These are phyloP conservation scores for Oreochromis tanganicae DNA, from an alignment of 2,113 vertebrate species.

Conservation along the genomic window DNA sequence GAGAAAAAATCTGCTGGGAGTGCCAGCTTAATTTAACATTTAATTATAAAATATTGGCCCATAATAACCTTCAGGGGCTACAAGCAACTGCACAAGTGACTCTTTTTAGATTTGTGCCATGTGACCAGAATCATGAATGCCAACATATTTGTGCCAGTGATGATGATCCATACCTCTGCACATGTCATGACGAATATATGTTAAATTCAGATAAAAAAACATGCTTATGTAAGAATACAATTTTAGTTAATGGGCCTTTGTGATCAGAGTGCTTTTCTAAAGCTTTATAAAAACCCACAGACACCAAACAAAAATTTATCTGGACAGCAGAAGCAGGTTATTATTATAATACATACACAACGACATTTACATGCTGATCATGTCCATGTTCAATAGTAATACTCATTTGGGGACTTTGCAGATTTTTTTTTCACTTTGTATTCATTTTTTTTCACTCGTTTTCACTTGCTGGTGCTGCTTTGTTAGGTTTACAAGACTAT, in stretches of 20 bases:
- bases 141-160: slow-evolving; percentile 66
- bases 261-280: not conserved
- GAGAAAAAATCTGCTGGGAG: not conserved
- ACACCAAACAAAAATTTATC: not conserved
- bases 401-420: rapidly evolving
- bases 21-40: rapidly evolving
- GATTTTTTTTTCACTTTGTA: not conserved
- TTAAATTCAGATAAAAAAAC: slow-evolving; percentile 70
- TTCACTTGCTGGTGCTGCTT: not conserved
- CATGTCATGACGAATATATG: slow-evolving; percentile 65
- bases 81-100: not conserved
- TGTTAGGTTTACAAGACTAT: not conserved
- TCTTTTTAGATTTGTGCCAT: slow-evolving; percentile 27
- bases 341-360: not conserved
- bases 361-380: not conserved
- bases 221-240: slow-evolving; percentile 46
- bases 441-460: rapidly evolving
- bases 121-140: slow-evolving; percentile 59
- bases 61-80: rapidly evolving
- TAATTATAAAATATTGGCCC: not conserved
- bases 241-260: not conserved
- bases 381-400: not conserved
- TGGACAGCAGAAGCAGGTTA: rapidly evolving
- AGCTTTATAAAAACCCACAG: not conserved
- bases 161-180: slow-evolving; percentile 49